These are phyloP conservation scores for Thinocorus orbignyianus DNA, from an alignment of 2,113 vertebrate genomes.

Conservation along the genomic window DNA sequence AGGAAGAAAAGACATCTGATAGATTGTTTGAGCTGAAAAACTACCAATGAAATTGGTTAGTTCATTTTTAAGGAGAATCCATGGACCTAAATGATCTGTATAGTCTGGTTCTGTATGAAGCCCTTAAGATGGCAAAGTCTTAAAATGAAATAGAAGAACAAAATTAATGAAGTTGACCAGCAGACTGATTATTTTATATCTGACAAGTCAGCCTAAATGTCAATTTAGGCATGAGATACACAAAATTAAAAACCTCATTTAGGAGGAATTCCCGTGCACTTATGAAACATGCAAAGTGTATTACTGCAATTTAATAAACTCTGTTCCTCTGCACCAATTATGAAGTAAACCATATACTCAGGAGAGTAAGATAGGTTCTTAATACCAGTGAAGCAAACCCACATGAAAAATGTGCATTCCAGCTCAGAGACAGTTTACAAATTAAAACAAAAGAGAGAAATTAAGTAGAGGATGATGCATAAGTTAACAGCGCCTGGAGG, in stretches of 20 bases:
- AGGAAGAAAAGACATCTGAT: neutral
- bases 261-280: neutral
- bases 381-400: conserved; percentile 31
- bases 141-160: neutral
- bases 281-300: conserved; percentile 4
- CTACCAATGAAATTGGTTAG: neutral
- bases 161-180: neutral
- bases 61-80: neutral
- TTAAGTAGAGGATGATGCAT: conserved; percentile 64
- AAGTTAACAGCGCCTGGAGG: conserved; percentile 54
- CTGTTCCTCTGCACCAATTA: conserved; percentile 7
- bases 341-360: conserved; percentile 33
- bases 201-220: neutral
- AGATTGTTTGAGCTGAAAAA: neutral
- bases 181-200: neutral
- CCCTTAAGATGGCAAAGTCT: neutral
- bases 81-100: neutral
- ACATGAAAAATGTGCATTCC: conserved; percentile 51
- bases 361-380: conserved; percentile 31
- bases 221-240: neutral
- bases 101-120: neutral
- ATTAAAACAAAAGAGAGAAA: conserved; percentile 72
- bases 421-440: conserved; percentile 60
- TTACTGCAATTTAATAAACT: conserved; percentile 44
- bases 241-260: neutral